Evolutionary conservation across 2,113 vertebrate genomes (phyloP).

Genomic region (Carlito syrichta): DNA sequence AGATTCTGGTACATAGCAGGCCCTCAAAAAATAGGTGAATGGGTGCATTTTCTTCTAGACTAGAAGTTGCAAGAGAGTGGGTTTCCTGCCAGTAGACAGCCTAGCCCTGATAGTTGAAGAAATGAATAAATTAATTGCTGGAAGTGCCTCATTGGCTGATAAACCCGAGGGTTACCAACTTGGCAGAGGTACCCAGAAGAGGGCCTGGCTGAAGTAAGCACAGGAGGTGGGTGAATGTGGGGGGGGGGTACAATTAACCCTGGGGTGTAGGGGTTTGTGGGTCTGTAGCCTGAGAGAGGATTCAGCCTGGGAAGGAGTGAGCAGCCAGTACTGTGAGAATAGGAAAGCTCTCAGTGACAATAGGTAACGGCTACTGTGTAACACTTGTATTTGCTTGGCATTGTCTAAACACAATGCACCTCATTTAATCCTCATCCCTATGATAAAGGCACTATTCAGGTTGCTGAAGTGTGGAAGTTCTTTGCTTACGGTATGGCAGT

Average conservation of each 20-base stretch:
- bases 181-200: not conserved
- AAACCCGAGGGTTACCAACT: not conserved
- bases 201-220: not conserved
- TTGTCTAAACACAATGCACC: not conserved
- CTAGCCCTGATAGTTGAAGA: rapidly evolving
- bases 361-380: not conserved
- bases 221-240: not conserved
- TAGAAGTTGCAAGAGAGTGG: not conserved
- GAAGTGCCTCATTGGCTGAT: not conserved
- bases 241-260: not conserved
- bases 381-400: not conserved
- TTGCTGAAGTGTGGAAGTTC: not conserved
- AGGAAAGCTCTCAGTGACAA: not conserved
- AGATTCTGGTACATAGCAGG: not conserved
- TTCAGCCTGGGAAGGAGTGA: not conserved
- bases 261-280: not conserved
- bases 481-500: not conserved
- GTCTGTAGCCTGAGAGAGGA: not conserved
- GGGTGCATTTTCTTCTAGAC: not conserved
- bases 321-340: not conserved
- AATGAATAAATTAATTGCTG: not conserved
- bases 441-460: not conserved
- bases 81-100: rapidly evolving
- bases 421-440: not conserved
- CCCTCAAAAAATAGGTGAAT: not conserved